Evolutionary conservation across 2,113 vertebrate species (phyloP).

Genomic region (Plecotus auritus): DNA sequence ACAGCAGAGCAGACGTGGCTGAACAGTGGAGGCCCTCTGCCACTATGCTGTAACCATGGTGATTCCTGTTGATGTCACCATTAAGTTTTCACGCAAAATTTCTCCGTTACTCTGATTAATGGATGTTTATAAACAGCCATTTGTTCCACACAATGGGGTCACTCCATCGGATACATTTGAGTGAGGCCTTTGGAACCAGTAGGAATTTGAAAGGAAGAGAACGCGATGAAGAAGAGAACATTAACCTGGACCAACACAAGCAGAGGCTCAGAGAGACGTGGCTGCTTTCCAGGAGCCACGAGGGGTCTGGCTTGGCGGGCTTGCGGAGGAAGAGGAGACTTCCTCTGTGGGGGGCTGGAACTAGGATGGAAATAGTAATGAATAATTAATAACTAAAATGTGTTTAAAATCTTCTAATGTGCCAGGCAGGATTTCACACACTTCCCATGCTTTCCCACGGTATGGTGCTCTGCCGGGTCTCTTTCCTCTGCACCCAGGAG

Average conservation of each 20-base stretch:
- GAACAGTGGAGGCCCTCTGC: not conserved
- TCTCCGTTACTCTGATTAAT: not conserved
- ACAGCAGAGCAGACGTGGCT: not conserved
- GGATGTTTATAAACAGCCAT: not conserved
- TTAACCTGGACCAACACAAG: not conserved
- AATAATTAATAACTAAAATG: not conserved
- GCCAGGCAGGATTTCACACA: not conserved
- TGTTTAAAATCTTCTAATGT: not conserved
- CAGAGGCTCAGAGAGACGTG: not conserved
- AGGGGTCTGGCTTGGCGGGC: not conserved
- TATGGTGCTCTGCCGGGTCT: not conserved
- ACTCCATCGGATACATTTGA: not conserved
- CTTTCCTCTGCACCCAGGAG: not conserved
- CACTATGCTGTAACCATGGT: not conserved
- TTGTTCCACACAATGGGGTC: not conserved
- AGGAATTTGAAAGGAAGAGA: not conserved
- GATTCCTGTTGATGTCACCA: not conserved
- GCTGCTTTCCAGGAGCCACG: not conserved
- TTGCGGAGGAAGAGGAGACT: not conserved
- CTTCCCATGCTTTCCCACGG: not conserved
- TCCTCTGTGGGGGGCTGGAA: not conserved
- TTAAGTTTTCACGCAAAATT: not conserved
- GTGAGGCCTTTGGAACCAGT: not conserved
- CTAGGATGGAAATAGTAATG: not conserved
- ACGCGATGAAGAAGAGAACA: not conserved